Base-by-base conservation (phyloP, 2,888 invertebrate species). In the Macaria notata region DNA sequence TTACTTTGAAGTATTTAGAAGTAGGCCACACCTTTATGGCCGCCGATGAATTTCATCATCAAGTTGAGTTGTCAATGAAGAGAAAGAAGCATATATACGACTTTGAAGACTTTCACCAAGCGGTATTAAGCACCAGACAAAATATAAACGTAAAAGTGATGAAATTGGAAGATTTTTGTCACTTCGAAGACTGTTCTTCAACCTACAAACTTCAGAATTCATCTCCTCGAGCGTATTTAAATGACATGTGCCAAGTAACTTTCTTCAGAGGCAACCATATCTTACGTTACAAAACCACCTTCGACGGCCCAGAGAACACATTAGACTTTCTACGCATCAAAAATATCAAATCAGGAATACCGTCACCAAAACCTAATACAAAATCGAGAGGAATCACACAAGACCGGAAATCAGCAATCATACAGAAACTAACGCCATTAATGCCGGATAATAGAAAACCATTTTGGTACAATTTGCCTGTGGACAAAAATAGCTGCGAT, bases 211-310 rank as follows among this genome's bases (percentile, higher is more conserved):
- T 55, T 4, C 33, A 55, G 38, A 42, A 55, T n/a, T 45, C 49
- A 30, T 49, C 55, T 30, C 55, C 56, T 48, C 43, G 56, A 39
- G 52, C 52, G 9, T 57, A 57, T 45, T 48, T 52, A 48, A 36
- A 9, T 51, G 39, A 57, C 44, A 56, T 51, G 46, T 56, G 47
- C 47, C 19, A 50, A 46, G 43, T 43, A 43, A 43, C 5, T 19
- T 43, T 43, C 4, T 19, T 19, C 9, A 49, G 29, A 43, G 43
- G 43, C 43, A 19, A 4, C 43, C 43, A 43, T 4, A 43, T 43
- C 9, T 6, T 19, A 6, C 43, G 19, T 19, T 43, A 43, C 7
- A 43, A 4, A 7, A 43, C 43, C 7, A 7, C 4, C 7, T 43
- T 43, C 43, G 7, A 43, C 4, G 43, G 7, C 4, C 19, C 4